Base-by-base conservation (phyloP, 2,113 vertebrate species). In the Sula dactylatra region DNA sequence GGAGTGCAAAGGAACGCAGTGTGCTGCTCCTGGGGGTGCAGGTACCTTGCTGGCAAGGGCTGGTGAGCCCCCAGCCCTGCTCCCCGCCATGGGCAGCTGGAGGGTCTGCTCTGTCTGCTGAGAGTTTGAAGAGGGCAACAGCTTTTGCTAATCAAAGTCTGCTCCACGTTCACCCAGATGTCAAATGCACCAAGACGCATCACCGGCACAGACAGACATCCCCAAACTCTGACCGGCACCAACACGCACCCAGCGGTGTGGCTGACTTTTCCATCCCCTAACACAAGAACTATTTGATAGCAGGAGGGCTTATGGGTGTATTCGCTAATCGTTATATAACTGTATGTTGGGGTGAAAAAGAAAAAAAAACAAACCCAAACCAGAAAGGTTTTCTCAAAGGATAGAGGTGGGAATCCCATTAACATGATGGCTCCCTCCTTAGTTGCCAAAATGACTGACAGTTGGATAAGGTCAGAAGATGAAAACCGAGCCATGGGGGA, bases 391-490 rank as follows among this genome's bases (percentile, higher is more conserved):
- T 72, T 79, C 89, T 90, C 45, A 66, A 88, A 93, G 94, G 69
- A 49, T 45, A n/a, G 70, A 93, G 81, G 85, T 90, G 93, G 88
- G 86, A 86, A 86, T 52, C 64, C 65, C 55, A 61, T 95, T 88
- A 86, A 72, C 25, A 7, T 58, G 77, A 88, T 1, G 13, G 77
- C 64, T 79, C 82, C 65, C 52, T 94, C 80, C 86, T 88, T 91
- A 95, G 89, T 94, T 94, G 61, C 91, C 76, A 52, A 88, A 93
- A 86, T 96, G 93, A 97, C 38, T 96, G 96, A 69, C 93, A 94
- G 80, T 29, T 71, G 90, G 88, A 88, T 96, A 95, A 96, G 92
- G 92, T 97, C 94, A 96, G 76, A 92, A 93, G 90, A 94, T 90
- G 86, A 92, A 94, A 96, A 92, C 92, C 83, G 88, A 96, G 84